These are phyloP conservation scores for Macrotis lagotis DNA, from an alignment of 2,113 vertebrate genomes.

Conservation along the genomic window DNA sequence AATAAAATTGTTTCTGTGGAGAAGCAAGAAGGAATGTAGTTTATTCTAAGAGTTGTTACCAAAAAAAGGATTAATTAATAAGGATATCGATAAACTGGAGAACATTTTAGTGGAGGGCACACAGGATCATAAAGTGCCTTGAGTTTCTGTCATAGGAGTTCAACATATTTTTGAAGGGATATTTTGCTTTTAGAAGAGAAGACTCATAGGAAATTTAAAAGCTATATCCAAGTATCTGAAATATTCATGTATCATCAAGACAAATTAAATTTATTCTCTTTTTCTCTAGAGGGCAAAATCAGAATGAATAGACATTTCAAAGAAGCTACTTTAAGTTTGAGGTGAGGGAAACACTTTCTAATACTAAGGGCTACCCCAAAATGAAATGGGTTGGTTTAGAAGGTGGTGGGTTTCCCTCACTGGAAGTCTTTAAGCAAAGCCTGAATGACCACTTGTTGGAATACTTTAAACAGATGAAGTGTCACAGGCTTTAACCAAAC, in stretches of 20 bases:
- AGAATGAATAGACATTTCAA: background rate
- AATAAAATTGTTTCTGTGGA: background rate
- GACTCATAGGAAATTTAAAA: background rate
- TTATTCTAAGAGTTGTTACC: slow-evolving; percentile 31
- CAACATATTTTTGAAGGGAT: background rate
- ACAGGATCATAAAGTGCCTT: background rate
- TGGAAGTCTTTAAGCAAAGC: background rate
- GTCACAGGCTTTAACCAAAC: background rate
- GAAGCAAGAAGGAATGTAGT: background rate
- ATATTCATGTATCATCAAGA: background rate
- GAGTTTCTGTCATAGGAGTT: background rate
- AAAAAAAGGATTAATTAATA: background rate
- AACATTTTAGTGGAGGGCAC: background rate
- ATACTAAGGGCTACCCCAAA: background rate
- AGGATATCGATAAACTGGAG: background rate
- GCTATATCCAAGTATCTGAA: background rate
- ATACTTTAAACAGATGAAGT: background rate
- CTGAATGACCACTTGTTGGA: background rate
- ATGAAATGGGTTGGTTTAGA: background rate
- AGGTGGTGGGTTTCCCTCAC: background rate
- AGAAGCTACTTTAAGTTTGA: background rate
- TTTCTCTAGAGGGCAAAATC: background rate
- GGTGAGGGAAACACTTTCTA: background rate
- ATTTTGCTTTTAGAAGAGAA: background rate
- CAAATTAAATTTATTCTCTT: background rate